A percentile compares a stretch with the other conserved stretches of the same genome.
Conservation (phyloP, 1,140 invertebrate genomes). For the Samia ricini region DNA sequence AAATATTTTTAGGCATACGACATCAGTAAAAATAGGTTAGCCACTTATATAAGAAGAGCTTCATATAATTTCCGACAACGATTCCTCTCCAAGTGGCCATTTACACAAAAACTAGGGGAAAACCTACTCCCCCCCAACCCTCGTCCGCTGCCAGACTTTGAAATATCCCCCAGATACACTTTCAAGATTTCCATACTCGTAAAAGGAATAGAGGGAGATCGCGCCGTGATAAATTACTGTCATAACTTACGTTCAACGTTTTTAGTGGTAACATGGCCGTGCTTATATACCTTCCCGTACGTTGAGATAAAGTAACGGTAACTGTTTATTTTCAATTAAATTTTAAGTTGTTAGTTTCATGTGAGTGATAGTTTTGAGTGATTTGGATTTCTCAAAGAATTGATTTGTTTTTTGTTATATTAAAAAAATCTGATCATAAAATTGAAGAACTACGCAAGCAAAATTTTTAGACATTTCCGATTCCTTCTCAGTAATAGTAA, state of each 20-base stretch:
- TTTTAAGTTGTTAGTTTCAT: too few relatives aligned
- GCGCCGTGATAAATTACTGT: not conserved
- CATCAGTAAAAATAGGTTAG: not conserved
- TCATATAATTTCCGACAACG: not conserved
- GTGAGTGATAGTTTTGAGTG: too few relatives aligned
- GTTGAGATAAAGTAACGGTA: too few relatives aligned
- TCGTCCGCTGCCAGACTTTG: not conserved
- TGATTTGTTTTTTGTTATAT: too few relatives aligned
- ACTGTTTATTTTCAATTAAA: too few relatives aligned
- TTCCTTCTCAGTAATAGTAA: too few relatives aligned
- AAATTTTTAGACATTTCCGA: too few relatives aligned
- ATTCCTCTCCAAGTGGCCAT: not conserved
- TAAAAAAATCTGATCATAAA: too few relatives aligned
- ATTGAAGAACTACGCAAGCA: too few relatives aligned
- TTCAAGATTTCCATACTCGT: slow-evolving; percentile 1
- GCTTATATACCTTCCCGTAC: not conserved
- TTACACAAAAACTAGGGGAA: not conserved
- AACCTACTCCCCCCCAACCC: too few relatives aligned
- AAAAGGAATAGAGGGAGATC: not conserved
- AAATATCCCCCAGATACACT: not conserved
- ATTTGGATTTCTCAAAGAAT: too few relatives aligned
- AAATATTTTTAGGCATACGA: too few relatives aligned
- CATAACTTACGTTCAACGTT: not conserved
- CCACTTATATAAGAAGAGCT: not conserved
- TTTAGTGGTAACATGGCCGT: not conserved